Evolutionary conservation across 2,888 invertebrate species (phyloP).

Genomic region (Platypus cylindrus): DNA sequence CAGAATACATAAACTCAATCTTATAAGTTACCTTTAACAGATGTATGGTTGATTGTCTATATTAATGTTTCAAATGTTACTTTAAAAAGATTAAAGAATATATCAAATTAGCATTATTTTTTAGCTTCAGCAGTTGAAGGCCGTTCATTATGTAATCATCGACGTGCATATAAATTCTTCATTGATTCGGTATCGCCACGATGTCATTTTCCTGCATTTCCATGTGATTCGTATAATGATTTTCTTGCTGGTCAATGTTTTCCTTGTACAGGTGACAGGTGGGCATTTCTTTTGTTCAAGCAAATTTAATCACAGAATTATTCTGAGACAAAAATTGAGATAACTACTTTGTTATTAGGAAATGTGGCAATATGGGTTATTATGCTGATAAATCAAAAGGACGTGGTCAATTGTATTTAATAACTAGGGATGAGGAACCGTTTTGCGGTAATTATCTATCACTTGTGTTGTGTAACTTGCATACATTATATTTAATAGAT

Average conservation of each 20-base stretch:
- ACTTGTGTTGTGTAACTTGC: no score
- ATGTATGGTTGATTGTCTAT: no score
- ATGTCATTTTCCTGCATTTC: constrained; percentile 85
- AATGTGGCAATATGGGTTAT: constrained; percentile 88
- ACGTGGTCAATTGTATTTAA: constrained; percentile 73
- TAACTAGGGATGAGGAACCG: constrained; percentile 83
- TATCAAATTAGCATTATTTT: constrained; percentile 13
- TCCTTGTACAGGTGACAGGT: constrained; percentile 45
- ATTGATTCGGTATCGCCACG: constrained; percentile 85
- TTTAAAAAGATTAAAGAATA: neutral
- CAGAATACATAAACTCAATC: no score
- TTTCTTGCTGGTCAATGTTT: constrained; percentile 70
- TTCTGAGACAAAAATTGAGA: neutral
- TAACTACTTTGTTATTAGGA: constrained; percentile 22
- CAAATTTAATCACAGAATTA: neutral
- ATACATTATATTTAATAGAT: constrained; percentile 1
- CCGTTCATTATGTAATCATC: constrained; percentile 82
- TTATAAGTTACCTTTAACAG: no score
- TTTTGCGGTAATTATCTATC: constrained; percentile 60
- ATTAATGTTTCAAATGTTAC: no score
- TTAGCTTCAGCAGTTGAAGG: constrained; percentile 68
- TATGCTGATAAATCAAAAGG: constrained; percentile 77
- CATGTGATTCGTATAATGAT: constrained; percentile 73
- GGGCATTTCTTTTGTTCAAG: constrained; percentile 10
- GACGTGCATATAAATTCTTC: constrained; percentile 87